Conservation (phyloP, 2,113 vertebrate species). For the Trinectes maculatus region DNA sequence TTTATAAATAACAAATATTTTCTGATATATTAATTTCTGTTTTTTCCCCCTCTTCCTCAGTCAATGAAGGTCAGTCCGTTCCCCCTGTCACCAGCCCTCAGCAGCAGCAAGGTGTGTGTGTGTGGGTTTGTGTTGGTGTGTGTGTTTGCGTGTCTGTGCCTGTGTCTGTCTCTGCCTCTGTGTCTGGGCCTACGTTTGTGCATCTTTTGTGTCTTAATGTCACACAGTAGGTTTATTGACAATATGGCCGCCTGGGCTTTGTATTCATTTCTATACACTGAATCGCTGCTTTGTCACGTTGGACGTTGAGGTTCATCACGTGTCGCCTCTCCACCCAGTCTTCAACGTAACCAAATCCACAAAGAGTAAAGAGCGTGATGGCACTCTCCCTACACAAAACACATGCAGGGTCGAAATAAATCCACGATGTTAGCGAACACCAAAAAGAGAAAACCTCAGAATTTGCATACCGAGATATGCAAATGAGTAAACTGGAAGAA, state of each 20-base stretch:
- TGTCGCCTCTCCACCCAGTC: conserved; percentile 38
- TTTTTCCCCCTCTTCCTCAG: conserved; percentile 79
- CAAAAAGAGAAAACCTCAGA: conserved; percentile 7
- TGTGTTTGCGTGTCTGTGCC: conserved; percentile 69
- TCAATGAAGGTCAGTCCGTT: conserved; percentile 87
- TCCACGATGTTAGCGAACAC: conserved; percentile 11
- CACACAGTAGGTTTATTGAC: conserved; percentile 49
- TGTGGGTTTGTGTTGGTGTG: conserved; percentile 34
- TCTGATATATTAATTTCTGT: conserved; percentile 5
- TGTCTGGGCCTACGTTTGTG: conserved; percentile 45
- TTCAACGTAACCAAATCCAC: conserved; percentile 48
- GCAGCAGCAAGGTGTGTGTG: conserved; percentile 84
- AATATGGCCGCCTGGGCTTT: conserved; percentile 44
- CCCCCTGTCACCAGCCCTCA: conserved; percentile 83
- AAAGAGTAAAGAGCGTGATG: conserved; percentile 11
- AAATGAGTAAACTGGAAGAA: conserved; percentile 52
- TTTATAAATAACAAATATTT: conserved; percentile 1
- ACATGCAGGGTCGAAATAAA: conserved; percentile 14
- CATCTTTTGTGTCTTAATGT: conserved; percentile 63
- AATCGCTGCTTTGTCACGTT: conserved; percentile 50
- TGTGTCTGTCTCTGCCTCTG: conserved; percentile 37
- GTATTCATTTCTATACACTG: conserved; percentile 37
- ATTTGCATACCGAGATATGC: conserved; percentile 73
- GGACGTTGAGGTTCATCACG: conserved; percentile 43
- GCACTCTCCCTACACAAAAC: conserved; percentile 26